phyloP scores from a whole-genome alignment of 2,888 invertebrate species.

The Cotesia congregata region DNA sequence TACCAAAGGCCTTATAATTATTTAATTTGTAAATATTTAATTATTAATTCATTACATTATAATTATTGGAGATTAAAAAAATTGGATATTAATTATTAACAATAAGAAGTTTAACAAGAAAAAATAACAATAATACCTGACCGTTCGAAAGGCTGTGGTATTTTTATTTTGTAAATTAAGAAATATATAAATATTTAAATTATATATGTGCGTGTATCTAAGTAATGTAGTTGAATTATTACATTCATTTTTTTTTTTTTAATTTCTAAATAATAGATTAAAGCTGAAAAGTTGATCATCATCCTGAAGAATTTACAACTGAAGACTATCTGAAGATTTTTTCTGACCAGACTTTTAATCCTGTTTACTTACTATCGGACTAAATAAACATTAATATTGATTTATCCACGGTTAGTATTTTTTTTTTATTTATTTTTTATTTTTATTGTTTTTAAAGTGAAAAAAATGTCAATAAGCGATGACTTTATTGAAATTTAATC shows the following conservation, averaged over 20 bases:
- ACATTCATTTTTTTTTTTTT: conserved; percentile 22
- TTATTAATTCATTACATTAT: conserved; percentile 14
- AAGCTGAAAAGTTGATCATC: conserved; percentile 14
- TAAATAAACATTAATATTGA: neutral
- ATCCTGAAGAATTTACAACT: conserved; percentile 31
- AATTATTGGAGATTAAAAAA: conserved; percentile 19
- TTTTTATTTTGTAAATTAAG: conserved; percentile 30
- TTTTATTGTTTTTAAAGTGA: neutral
- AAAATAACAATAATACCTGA: conserved; percentile 47
- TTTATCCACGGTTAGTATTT: neutral
- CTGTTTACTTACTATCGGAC: neutral
- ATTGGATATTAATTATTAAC: neutral
- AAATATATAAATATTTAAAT: conserved; percentile 9
- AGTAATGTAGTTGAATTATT: conserved; percentile 25
- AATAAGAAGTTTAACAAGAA: conserved; percentile 26
- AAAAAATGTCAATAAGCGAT: neutral
- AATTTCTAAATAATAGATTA: conserved; percentile 15
- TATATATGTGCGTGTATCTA: conserved; percentile 24
- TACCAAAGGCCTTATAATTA: conserved; percentile 36
- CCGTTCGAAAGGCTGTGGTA: conserved; percentile 54
- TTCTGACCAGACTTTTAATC: conserved; percentile 23
- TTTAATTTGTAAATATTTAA: conserved; percentile 29
- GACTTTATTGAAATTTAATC: neutral
- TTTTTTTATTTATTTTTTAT: neutral
- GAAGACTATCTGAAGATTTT: conserved; percentile 31